Evolutionary conservation across 2,113 vertebrate species (phyloP), one percentile per base, ranked within the genome.

Genomic region (Choloepus hoffmanni): DNA sequence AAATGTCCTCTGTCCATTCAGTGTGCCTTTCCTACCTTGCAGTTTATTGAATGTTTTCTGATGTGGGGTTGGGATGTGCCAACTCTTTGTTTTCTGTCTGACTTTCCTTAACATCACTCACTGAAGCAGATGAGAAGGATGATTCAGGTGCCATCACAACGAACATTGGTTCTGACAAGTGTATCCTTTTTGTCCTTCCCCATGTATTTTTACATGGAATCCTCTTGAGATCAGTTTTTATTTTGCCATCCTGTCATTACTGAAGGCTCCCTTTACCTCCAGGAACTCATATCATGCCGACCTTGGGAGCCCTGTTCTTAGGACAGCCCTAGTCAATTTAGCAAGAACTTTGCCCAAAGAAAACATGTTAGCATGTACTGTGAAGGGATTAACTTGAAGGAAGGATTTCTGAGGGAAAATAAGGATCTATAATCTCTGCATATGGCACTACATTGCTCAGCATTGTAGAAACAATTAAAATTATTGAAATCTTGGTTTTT

Each of bases 111-210:
- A 98, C 74, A 40, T 85, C 40, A 58, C 65, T 95, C 95, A 99
- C 98, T 77, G 98, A 97, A 14, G 97, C 95, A 30, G 98, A 98
- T 73, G 98, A 98, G 45, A 98, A 98, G 87, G 98, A 98, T 0
- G 97, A 98, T n/a, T 95, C 94, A 0, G 68, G 62, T 2, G 93
- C 95, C 0, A 77, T 96, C 53, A 97, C 97, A 3, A 43, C 96
- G 58, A 98, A 96, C 43, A n/a, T 92, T 33, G 96, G 94, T 94
- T 97, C 98, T 6, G 98, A 98, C 68, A 98, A 98, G 96, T 98
- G 99, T 99, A 99, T 99, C 99, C 98, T 99, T 98, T 67, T 97
- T 91, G 63, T 24, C n/a, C 7, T 0, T 33, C 73, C 76, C 10
- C 33, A 18, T 0, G 0, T 89, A 76, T 45, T 90, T 58, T 82